Evolutionary conservation across 2,113 vertebrate genomes (phyloP), one percentile per base, ranked within the genome.

Genomic region (Trinectes maculatus): DNA sequence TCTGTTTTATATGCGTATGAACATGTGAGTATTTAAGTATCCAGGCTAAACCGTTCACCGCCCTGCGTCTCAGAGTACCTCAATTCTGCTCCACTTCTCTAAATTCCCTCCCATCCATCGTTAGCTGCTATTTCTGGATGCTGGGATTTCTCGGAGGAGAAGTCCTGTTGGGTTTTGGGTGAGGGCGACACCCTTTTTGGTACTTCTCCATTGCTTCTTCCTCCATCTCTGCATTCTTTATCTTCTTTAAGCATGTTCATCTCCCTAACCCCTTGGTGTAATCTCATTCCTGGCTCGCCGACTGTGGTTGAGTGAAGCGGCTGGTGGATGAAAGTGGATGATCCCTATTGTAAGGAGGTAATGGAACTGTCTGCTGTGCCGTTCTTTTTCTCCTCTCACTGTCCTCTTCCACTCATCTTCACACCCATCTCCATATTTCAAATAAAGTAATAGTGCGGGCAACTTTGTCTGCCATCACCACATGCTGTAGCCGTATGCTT

Each of bases 281-380:
- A n/a, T n/a, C n/a, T n/a, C n/a, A n/a, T n/a, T n/a, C n/a, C n/a
- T n/a, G n/a, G n/a, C n/a, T n/a, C n/a, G n/a, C n/a, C n/a, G n/a
- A n/a, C n/a, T n/a, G n/a, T n/a, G n/a, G n/a, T n/a, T n/a, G n/a
- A n/a, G 42, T 59, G 60, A 62, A 66, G 46, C 42, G 11, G 62
- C 69, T 53, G 74, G 36, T 80, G 82, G 74, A 68, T 83, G 68
- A 73, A 77, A 79, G 71, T 76, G 71, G 74, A 77, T 83, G 84
- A 88, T 83, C 78, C 79, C 71, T 63, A 73, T 84, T 83, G 83
- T 88, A 70, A 56, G 63, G 52, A 80, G 69, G 78, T 84, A 86
- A 86, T 85, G 82, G 73, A 86, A 80, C 76, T 71, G 77, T 89
- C 85, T 78, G 67, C 67, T 11, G 49, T 25, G 19, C 34, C 42